Evolutionary conservation across 2,113 vertebrate species (phyloP).

Genomic region (Chiloscyllium plagiosum): DNA sequence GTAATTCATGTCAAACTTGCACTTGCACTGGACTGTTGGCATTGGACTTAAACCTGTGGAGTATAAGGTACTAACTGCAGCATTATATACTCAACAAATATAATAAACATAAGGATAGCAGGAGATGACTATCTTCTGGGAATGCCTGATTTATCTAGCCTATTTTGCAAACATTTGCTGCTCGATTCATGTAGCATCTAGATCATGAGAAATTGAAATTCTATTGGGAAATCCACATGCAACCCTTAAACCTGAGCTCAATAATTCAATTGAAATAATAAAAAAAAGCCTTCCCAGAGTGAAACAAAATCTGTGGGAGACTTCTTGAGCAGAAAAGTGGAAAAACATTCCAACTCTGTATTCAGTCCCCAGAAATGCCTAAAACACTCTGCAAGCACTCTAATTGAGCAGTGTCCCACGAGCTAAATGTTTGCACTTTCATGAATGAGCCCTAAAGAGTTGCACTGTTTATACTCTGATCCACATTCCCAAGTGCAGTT

Average conservation of each 20-base stretch:
- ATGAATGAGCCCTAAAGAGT: neutral
- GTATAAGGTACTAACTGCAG: neutral
- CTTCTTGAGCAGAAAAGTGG: neutral
- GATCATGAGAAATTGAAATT: neutral
- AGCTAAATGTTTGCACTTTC: neutral
- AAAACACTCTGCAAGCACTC: neutral
- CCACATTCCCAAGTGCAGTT: neutral
- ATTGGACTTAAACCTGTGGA: neutral
- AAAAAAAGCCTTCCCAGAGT: neutral
- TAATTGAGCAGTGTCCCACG: neutral
- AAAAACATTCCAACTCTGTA: neutral
- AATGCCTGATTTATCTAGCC: neutral
- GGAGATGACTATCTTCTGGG: neutral
- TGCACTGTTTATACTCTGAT: neutral
- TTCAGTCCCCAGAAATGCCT: neutral
- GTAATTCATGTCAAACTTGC: neutral
- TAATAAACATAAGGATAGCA: neutral
- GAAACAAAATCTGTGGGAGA: neutral
- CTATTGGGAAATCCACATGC: neutral
- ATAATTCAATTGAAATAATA: neutral
- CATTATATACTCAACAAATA: neutral
- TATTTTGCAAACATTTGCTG: neutral
- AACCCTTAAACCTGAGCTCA: neutral
- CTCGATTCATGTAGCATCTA: neutral
- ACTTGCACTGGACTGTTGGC: neutral